Conservation (phyloP, 2,888 invertebrate species). For the Chymomyza caudatula region DNA sequence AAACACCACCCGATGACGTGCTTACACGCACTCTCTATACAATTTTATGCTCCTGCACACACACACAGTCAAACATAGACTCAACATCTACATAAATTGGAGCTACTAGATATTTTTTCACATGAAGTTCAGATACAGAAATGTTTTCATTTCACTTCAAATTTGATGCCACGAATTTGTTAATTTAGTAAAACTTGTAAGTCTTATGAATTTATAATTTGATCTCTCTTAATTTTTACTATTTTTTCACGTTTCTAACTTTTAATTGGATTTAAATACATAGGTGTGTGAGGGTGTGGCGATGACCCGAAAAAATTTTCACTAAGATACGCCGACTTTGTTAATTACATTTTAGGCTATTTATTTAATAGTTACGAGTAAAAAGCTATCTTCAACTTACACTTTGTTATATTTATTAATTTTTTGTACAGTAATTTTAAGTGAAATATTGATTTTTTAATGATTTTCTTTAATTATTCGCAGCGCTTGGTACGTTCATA, state of each 20-base stretch:
- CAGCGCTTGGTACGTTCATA: constrained; percentile 45
- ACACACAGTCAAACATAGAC: constrained; percentile 19
- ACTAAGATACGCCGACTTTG: constrained; percentile 49
- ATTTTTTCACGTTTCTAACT: constrained; percentile 23
- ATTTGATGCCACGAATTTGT: background rate
- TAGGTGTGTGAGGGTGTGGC: constrained; percentile 72
- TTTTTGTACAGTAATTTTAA: constrained; percentile 44
- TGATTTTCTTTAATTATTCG: constrained; percentile 41
- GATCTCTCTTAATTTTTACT: background rate
- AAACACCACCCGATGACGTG: constrained; percentile 61
- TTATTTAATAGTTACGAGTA: constrained; percentile 2
- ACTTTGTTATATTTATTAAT: constrained; percentile 41
- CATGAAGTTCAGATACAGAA: constrained; percentile 39
- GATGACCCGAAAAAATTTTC: constrained; percentile 72
- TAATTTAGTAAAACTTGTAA: background rate
- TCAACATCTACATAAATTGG: constrained; percentile 34
- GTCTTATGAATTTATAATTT: background rate
- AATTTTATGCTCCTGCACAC: constrained; percentile 29
- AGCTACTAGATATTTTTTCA: constrained; percentile 50
- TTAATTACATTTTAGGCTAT: constrained; percentile 25
- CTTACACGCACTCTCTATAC: constrained; percentile 25
- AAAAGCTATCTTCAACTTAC: constrained; percentile 56
- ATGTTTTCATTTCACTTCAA: constrained; percentile 21
- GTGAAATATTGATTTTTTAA: constrained; percentile 55
- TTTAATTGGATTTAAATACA: constrained; percentile 48